Evolutionary conservation across 2,113 vertebrate species (phyloP).

Genomic region (Leptobrachium ailaonicum): DNA sequence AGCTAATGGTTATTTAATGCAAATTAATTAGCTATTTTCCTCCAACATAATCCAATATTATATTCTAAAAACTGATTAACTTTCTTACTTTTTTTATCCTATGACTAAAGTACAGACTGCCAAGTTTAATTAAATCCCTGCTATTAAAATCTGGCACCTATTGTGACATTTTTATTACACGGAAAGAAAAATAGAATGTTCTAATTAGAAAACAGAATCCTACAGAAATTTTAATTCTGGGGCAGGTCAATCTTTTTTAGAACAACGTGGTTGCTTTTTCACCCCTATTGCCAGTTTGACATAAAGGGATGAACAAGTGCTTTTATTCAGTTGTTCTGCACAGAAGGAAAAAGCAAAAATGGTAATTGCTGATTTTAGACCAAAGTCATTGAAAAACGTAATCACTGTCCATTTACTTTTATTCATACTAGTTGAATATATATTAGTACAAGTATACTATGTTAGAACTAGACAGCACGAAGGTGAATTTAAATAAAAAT

Average conservation of each 20-base stretch:
- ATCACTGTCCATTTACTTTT: background rate
- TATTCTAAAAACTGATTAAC: constrained; percentile 49
- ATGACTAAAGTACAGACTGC: constrained; percentile 43
- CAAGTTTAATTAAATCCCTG: constrained; percentile 47
- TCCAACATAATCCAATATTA: constrained; percentile 47
- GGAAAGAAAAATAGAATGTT: constrained; percentile 39
- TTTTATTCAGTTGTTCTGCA: background rate
- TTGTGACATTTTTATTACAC: constrained; percentile 46
- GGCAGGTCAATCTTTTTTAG: constrained; percentile 22
- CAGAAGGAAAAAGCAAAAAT: background rate
- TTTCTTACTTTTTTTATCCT: constrained; percentile 35
- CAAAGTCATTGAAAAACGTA: background rate
- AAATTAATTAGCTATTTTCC: constrained; percentile 50
- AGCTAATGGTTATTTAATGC: constrained; percentile 47
- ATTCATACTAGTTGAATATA: too few species aligned
- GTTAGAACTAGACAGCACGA: too few species aligned
- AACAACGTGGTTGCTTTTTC: constrained; percentile 11
- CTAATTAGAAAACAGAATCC: constrained; percentile 46
- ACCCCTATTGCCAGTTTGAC: constrained; percentile 21
- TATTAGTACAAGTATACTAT: too few species aligned
- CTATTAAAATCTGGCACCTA: constrained; percentile 50
- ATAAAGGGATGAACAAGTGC: background rate
- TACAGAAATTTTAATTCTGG: constrained; percentile 16
- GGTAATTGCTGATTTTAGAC: background rate
- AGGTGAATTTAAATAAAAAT: too few species aligned